These are phyloP conservation scores for Brachypterus glaber DNA, from an alignment of 2,888 invertebrate genomes.

Conservation along the genomic window DNA sequence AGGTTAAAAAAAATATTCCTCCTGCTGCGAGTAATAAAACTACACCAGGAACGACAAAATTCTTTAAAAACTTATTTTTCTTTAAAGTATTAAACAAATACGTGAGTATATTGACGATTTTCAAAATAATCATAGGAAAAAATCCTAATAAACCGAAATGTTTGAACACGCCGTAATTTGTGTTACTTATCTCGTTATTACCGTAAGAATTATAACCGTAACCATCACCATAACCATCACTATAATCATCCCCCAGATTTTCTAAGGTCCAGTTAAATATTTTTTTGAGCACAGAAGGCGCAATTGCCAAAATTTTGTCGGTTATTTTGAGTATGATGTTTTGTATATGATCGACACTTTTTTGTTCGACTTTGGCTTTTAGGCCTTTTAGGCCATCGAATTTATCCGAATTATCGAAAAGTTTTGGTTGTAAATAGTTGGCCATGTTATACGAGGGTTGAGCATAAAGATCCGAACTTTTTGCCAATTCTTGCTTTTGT, in stretches of 20 bases:
- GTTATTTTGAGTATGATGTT: constrained; percentile 31
- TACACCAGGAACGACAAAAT: constrained; percentile 33
- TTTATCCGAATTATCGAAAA: constrained; percentile 1
- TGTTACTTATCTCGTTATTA: constrained; percentile 16
- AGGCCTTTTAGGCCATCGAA: background rate
- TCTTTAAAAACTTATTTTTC: constrained; percentile 34
- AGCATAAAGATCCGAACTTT: background rate
- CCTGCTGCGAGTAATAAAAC: constrained; percentile 30
- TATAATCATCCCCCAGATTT: constrained; percentile 14
- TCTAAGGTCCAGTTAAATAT: constrained; percentile 27
- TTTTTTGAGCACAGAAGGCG: constrained; percentile 29
- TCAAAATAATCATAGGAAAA: constrained; percentile 33
- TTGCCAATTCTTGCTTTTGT: background rate
- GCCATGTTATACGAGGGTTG: background rate
- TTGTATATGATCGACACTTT: too few relatives aligned
- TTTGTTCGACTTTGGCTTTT: too few relatives aligned
- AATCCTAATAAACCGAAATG: constrained; percentile 32
- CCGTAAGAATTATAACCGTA: constrained; percentile 19
- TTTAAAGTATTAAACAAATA: constrained; percentile 31
- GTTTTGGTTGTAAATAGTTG: constrained; percentile 1
- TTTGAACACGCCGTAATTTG: constrained; percentile 19
- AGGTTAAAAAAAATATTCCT: constrained; percentile 34
- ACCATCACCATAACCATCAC: constrained; percentile 17
- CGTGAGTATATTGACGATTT: constrained; percentile 29
- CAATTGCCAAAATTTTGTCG: constrained; percentile 30